Evolutionary conservation across 2,797 vertebrate species (phyloP), one percentile per base, ranked within the genome.

Genomic region (Tauraco hartlaubi): DNA sequence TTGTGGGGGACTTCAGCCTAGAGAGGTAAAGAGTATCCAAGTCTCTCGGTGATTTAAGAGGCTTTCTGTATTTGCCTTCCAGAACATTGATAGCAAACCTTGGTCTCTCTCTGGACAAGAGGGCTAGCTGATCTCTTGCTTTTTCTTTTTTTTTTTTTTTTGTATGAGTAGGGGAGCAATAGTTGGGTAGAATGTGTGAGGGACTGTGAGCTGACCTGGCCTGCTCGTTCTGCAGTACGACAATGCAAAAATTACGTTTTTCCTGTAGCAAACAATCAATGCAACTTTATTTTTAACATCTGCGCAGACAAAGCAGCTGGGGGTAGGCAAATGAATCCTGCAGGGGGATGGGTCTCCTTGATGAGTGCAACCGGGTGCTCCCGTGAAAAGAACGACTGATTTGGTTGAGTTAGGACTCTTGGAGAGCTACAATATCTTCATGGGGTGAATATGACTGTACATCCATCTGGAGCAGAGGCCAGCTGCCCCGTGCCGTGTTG

Each of bases 121-220:
- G 21, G 3, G 3, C 28, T 48, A 35, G 22, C 5, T 39, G 55
- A 51, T 19, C 12, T 61, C 37, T 35, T 0, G 0, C 10, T 78
- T 69, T 43, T 51, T 78, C 6, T 6, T 20, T 43, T 23, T 2
- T 19, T 68, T 68, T 35, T 35, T 35, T 80, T 55, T 85, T 63
- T 6, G 8, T 26, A 4, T 21, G 15, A 2, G 3, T 44, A 13
- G 29, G 4, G 2, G 5, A 48, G 33, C 91, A 26, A 43, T 16
- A 48, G 37, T 23, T n/a, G 6, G 21, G 39, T 7, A 52, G 35
- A 71, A 48, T 0, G 0, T 15, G 21, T 64, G 72, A 64, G 35
- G 26, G 4, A 39, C 7, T 28, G 21, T 3, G 2, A 86, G 21
- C 41, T 20, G 10, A 68, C 18, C 46, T 15, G 43, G 16, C 15